phyloP scores from a whole-genome alignment of 2,113 vertebrate species.

The Circaetus cinerascens region DNA sequence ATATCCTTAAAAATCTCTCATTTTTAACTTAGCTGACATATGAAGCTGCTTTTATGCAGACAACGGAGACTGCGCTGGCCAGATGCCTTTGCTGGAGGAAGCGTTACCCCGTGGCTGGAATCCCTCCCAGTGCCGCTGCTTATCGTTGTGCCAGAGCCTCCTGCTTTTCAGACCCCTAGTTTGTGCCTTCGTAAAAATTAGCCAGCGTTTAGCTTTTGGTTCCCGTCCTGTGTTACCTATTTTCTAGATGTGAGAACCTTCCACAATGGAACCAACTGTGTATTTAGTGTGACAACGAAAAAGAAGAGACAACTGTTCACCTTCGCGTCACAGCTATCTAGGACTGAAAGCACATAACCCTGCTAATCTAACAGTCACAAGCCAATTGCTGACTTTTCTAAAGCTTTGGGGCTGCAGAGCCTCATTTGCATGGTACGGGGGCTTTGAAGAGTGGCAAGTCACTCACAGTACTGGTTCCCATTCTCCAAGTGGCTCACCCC shows the following conservation, averaged over 20 bases:
- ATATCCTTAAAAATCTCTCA: not conserved
- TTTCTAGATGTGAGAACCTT: not conserved
- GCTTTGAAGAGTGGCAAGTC: not conserved
- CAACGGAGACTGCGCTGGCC: not conserved
- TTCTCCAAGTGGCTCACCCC: not conserved
- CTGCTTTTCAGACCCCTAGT: not conserved
- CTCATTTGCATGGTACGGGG: not conserved
- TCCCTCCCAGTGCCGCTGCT: not conserved
- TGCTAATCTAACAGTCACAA: not conserved
- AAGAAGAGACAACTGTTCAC: not conserved
- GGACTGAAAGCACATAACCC: not conserved
- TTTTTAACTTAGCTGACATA: not conserved
- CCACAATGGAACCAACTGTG: not conserved
- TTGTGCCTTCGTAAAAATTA: not conserved
- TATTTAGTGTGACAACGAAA: not conserved
- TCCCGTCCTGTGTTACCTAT: not conserved
- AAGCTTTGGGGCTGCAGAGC: not conserved
- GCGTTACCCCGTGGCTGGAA: rapidly evolving
- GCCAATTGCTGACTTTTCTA: not conserved
- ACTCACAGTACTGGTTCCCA: not conserved
- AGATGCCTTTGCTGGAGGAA: not conserved
- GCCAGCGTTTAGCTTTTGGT: not conserved
- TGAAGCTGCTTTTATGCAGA: not conserved
- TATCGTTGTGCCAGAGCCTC: not conserved
- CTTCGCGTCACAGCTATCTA: not conserved